Evolutionary conservation across 1,140 invertebrate species (phyloP), one percentile per base, ranked within the genome.

Genomic region (Drosophila rhopaloa): DNA sequence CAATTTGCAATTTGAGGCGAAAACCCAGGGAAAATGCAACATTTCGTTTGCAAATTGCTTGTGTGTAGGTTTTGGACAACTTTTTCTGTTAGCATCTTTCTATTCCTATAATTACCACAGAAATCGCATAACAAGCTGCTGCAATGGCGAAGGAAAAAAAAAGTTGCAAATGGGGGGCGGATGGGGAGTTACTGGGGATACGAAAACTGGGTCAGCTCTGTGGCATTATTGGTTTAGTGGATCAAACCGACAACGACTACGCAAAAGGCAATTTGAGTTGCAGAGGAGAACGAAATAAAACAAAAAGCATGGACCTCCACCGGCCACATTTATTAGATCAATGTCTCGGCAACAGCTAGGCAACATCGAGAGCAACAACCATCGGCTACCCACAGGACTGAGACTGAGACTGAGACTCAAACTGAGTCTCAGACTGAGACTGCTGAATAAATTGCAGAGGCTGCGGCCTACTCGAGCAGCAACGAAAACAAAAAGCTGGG

Each of bases 151-250:
- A 35, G 59, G 44, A 57, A 46, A 46, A 46, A 24, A 24, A 47
- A 19, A 24, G 37, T 24, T 11, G 16, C n/a, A 27, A 53, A 59
- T 40, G 41, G 37, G 35, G 59, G 29, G 29, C 29, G 29, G 29
- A 32, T 32, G 29, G 29, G 53, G 50, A 71, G 63, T 27, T 14
- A 6, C 37, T 46, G 46, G 40, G 16, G 44, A 32, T 32, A 32
- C 8, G 29, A 32, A 73, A 81, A 78, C 61, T 82, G 59, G 79
- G 79, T 81, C 79, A 78, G 46, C 47, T 62, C 41, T 67, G 57
- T 48, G 57, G 74, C 73, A 66, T 68, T 81, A 81, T 81, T 81
- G 79, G 79, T 78, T 82, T 82, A 82, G 79, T 82, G 79, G 79
- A 81, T 81, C 79, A 82, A 62, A 54, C 53, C 70, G 50, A 63